These are phyloP conservation scores for Peromyscus leucopus DNA, from an alignment of 2,113 vertebrate species.

Conservation along the genomic window DNA sequence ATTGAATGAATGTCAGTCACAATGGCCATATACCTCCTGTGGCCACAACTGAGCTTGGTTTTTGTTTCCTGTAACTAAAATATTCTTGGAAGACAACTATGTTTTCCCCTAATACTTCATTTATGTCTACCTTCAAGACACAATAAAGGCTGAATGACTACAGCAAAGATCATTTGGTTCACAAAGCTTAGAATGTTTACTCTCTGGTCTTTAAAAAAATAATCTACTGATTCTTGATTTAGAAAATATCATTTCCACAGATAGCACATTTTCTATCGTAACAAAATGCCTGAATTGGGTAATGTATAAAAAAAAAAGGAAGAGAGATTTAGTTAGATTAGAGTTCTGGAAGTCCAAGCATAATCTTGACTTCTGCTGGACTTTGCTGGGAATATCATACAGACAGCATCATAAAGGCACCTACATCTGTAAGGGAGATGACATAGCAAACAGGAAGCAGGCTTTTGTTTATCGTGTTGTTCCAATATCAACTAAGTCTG, in stretches of 20 bases:
- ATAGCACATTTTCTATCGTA: not conserved
- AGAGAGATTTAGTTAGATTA: not conserved
- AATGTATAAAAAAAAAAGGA: too few relatives aligned
- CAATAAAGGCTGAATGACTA: not conserved
- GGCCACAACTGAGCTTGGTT: not conserved
- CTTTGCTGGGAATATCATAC: not conserved
- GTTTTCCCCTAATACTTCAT: not conserved
- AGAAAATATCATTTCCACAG: not conserved
- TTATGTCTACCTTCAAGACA: not conserved
- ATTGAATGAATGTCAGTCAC: not conserved
- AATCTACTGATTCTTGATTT: not conserved
- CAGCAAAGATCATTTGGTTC: not conserved
- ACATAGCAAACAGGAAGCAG: not conserved
- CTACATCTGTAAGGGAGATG: not conserved
- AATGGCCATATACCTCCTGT: not conserved
- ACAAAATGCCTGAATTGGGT: not conserved
- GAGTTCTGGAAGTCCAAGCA: not conserved
- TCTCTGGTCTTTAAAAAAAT: not conserved
- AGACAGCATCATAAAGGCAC: not conserved
- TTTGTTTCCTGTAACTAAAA: not conserved
- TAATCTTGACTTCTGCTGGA: not conserved
- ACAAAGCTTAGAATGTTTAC: not conserved
- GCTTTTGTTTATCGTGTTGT: too few relatives aligned
- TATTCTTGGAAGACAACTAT: not conserved
- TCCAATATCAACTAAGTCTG: not conserved